Conservation (phyloP, 1,140 invertebrate species). For the Lepidurus arcticus region DNA sequence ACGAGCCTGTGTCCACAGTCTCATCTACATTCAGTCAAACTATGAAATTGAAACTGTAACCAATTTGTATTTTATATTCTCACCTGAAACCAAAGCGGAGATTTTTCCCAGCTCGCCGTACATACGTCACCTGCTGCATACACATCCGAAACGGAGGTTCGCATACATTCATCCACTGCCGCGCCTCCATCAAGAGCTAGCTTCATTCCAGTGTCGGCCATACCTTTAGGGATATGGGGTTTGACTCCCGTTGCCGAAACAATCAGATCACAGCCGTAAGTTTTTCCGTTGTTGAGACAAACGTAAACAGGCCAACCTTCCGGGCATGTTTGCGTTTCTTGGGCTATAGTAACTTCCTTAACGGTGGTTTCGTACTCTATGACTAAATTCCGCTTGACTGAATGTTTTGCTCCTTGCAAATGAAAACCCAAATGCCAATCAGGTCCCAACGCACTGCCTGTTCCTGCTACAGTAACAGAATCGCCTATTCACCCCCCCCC, state of each 20-base stretch:
- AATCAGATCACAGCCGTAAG: conserved; percentile 80
- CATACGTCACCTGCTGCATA: conserved; percentile 96
- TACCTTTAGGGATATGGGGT: conserved; percentile 52
- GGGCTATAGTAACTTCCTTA: conserved; percentile 38
- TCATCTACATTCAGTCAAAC: conserved; percentile 57
- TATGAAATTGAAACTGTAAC: not conserved
- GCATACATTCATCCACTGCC: conserved; percentile 76
- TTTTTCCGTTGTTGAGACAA: conserved; percentile 65
- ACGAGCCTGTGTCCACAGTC: conserved; percentile 94
- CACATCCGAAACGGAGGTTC: conserved; percentile 68
- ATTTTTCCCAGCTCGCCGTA: conserved; percentile 64
- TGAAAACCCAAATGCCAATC: conserved; percentile 80
- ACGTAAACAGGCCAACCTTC: conserved; percentile 63
- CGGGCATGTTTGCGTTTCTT: conserved; percentile 33
- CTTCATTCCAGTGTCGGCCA: not conserved
- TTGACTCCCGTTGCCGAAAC: conserved; percentile 91
- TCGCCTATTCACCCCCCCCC: not conserved
- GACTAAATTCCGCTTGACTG: conserved; percentile 44
- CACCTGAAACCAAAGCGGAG: conserved; percentile 81
- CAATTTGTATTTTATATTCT: not conserved
- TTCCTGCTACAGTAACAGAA: not conserved
- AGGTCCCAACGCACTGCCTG: conserved; percentile 85
- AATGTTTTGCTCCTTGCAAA: conserved; percentile 52
- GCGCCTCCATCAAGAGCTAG: conserved; percentile 65
- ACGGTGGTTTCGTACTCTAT: conserved; percentile 70